Evolutionary conservation across 1,140 invertebrate species (phyloP), one percentile per base, ranked within the genome.

Genomic region (Papilio dardanus): DNA sequence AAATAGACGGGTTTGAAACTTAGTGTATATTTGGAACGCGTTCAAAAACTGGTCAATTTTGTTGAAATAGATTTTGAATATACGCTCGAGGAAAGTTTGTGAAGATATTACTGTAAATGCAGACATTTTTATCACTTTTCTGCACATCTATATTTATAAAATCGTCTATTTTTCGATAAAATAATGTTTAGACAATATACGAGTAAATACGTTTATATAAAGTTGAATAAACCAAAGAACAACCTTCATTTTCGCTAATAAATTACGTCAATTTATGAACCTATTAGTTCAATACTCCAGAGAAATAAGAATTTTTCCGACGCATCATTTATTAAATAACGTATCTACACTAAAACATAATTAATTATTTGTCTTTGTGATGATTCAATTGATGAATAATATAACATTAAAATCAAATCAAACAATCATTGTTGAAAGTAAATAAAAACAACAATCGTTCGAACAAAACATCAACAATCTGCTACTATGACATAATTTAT

Each of bases 21-120:
- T 62, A 75, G 76, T n/a, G 50, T 81, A 78, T 73, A 80, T 79
- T 85, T 86, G 83, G 83, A 86, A 83, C 81, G 73, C 76, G 77
- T 83, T 84, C 83, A 86, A 86, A 81, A 73, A 82, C 71, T 79
- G 79, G 77, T 85, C 74, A 79, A 78, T 81, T 76, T 75, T 68
- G 74, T 62, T 74, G 79, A 80, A 85, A 82, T 81, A 81, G 80
- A 78, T 79, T 81, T 77, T 79, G 76, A 77, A 79, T 78, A 73
- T 33, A 74, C 58, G 77, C 74, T 68, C 37, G 74, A 65, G 76
- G 3, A 54, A 79, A 80, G 65, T 83, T 84, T 81, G 76, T 75
- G 79, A 77, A 80, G 76, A 77, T 76, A 83, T 83, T 85, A 80
- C 81, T 7, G n/a, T 71, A 35, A 35, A 69, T 46, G 58, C 12